Evolutionary conservation across 64 coral and sea anemone species (phyloP), one percentile per base, ranked within the genome.

Genomic region (Anthopleura sola): DNA sequence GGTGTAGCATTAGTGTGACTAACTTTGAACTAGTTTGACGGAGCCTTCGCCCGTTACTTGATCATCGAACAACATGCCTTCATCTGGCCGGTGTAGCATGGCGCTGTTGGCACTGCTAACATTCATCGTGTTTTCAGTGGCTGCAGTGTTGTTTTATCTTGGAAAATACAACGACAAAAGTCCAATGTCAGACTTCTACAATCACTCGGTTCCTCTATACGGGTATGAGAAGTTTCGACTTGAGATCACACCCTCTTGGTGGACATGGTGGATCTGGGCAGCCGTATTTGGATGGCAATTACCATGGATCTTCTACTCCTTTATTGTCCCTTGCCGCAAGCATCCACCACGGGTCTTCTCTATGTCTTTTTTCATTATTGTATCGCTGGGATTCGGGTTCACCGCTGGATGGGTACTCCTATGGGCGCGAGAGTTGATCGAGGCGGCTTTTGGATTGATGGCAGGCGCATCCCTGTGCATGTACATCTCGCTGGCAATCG

Each of bases 221-320:
- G 87, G 88, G 23, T 92, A 93, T 21, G 55, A 86, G 24, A 88
- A 78, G 19, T 97, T 90, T 55, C 55, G 85, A 75, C 85, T 97
- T 34, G 87, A 97, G 57, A 87, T 97, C 68, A 97, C 94, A 8
- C 94, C 94, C 11, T 81, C 78, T 10, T 55, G 86, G 84, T 97
- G 94, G 94, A 92, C 94, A 1, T 90, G 91, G 79, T 97, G 94
- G 94, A 90, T 92, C 21, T 97, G 94, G 94, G 88, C 87, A 0
- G 83, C 78, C 3, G 94, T 97, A 12, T 90, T 86, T 32, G 94
- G 90, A 23, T 97, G 94, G 94, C 94, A 97, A 58, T 36, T 93
- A 13, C 54, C 84, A 7, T 97, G 94, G 94, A 60, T 97, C 49
- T 60, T 90, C 32, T 93, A 92, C 40, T 87, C 94, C 0, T 88